Percentiles rank a stretch among this genome's conserved stretches.
These are phyloP conservation scores for Andrena chrysosceles DNA, from an alignment of 2,888 invertebrate species.

Conservation along the genomic window DNA sequence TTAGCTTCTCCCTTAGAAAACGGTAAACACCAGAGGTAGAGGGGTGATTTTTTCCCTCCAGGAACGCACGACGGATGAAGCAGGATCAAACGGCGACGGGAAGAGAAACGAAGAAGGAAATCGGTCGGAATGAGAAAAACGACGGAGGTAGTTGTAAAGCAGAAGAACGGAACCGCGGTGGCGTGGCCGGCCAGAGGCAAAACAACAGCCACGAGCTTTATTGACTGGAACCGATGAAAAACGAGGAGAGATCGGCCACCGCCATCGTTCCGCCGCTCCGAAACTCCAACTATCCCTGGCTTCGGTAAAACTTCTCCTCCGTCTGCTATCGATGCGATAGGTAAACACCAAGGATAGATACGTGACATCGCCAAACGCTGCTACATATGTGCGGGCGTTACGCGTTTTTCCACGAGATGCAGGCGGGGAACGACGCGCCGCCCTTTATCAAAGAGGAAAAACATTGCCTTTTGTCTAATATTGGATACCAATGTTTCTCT, in stretches of 20 bases:
- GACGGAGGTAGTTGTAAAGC: conserved; percentile 66
- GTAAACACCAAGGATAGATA: conserved; percentile 71
- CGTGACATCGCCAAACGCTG: conserved; percentile 55
- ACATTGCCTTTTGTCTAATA: conserved; percentile 36
- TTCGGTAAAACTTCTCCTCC: conserved; percentile 64
- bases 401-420: conserved; percentile 25
- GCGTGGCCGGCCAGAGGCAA: conserved; percentile 79
- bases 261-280: conserved; percentile 51
- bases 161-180: conserved; percentile 76
- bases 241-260: conserved; percentile 73
- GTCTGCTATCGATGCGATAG: conserved; percentile 70
- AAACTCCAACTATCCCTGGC: conserved; percentile 60
- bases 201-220: conserved; percentile 80
- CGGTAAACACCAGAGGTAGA: conserved; percentile 33
- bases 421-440: not conserved
- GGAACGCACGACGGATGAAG: conserved; percentile 1
- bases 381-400: conserved; percentile 25
- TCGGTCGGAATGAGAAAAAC: conserved; percentile 58
- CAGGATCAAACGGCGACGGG: conserved; percentile 10
- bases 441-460: conserved; percentile 48
- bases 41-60: not conserved
- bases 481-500: conserved; percentile 23
- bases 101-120: conserved; percentile 47
- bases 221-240: conserved; percentile 82
- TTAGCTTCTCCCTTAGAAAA: not conserved